Evolutionary conservation across 2,797 vertebrate species (phyloP).

Genomic region (Macropodus opercularis): DNA sequence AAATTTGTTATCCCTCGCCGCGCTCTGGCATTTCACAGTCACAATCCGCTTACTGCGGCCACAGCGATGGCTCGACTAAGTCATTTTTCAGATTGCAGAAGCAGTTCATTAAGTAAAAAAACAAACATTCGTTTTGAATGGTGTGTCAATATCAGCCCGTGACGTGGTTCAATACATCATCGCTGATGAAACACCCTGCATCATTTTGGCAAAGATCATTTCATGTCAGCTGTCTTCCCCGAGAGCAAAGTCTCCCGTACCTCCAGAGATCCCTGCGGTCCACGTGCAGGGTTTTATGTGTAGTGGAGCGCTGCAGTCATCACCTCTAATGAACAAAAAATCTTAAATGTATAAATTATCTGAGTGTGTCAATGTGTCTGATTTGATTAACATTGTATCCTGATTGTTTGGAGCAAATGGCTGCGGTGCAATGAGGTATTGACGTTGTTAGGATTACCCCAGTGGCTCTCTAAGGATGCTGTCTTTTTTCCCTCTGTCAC

Average conservation of each 20-base stretch:
- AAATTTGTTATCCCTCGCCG: slow-evolving; percentile 65
- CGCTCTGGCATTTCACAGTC: slow-evolving; percentile 42
- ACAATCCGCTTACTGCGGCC: slow-evolving; percentile 39
- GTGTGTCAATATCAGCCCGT: slow-evolving; percentile 66
- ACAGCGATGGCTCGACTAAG: slow-evolving; percentile 27
- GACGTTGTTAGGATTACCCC: slow-evolving; percentile 13
- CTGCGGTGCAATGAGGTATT: slow-evolving; percentile 26
- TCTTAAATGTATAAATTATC: not conserved
- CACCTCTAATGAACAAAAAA: not conserved
- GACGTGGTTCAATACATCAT: slow-evolving; percentile 57
- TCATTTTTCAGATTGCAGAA: slow-evolving; percentile 66
- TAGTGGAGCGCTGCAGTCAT: slow-evolving; percentile 12
- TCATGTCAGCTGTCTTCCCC: slow-evolving; percentile 35
- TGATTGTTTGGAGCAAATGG: slow-evolving; percentile 14
- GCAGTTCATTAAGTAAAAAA: slow-evolving; percentile 73
- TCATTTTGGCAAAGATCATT: slow-evolving; percentile 53
- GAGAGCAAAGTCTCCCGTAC: slow-evolving; percentile 8
- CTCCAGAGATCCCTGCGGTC: slow-evolving; percentile 19
- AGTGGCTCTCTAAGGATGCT: slow-evolving; percentile 24
- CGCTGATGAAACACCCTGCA: slow-evolving; percentile 65
- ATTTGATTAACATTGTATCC: slow-evolving; percentile 27
- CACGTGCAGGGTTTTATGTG: slow-evolving; percentile 7
- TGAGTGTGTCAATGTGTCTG: slow-evolving; percentile 1
- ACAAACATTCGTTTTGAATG: slow-evolving; percentile 66
- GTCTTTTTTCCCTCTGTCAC: slow-evolving; percentile 46